Evolutionary conservation across 2,113 vertebrate genomes (phyloP), one percentile per base, ranked within the genome.

Genomic region (Seriola rivoliana): DNA sequence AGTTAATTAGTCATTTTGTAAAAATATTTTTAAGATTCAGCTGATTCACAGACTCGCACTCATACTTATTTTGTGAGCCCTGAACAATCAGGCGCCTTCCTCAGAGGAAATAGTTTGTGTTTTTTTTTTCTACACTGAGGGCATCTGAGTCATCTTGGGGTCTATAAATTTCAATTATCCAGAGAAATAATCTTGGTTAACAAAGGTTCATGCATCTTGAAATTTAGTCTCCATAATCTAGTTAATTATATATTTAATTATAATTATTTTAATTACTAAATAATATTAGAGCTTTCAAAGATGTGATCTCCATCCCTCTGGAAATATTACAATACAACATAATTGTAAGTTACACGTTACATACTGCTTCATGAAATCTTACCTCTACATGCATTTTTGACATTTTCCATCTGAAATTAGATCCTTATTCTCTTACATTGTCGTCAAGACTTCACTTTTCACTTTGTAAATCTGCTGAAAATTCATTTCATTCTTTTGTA

Each of bases 401-500:
- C 7, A 55, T 34, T 55, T 74, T 68, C 25, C 40, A 44, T 21
- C 10, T 73, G 25, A 42, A 84, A 73, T 57, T 12, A 4, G 25
- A 66, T 48, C 19, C 23, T n/a, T 5, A 25, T 55, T 71, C 11
- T 65, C 13, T 57, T 52, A 50, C 19, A 50, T 54, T 55, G 8
- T 57, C 8, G 1, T 36, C 11, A 13, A 72, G 32, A 59, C 5
- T 62, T 75, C 8, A 8, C 8, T n/a, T 66, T 50, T 70, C 17
- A 21, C 12, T 62, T 63, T 40, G 9, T 34, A 50, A 14, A 36
- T 65, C 13, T 50, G 5, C 0, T 23, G 4, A 7, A 57, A 40
- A 58, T n/a, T 11, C 0, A 59, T 19, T 52, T 23, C 4, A 32
- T 46, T 25, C 34, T 65, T 54, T 38, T n/a, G 1, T 42, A 3